Conservation (phyloP, 2,113 vertebrate species). For the Lipophrys pholis region DNA sequence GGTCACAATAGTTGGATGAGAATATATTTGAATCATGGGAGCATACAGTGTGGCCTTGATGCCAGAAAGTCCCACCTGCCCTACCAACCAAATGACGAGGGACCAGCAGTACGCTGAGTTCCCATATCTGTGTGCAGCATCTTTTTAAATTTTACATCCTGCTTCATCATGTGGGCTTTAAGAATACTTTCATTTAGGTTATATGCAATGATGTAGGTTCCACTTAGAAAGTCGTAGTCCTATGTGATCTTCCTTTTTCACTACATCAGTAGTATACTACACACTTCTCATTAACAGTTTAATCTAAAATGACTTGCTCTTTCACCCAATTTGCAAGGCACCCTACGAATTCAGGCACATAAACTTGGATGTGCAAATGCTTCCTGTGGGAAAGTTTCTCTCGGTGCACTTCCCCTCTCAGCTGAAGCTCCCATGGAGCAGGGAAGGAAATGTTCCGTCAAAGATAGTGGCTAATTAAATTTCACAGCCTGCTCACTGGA, state of each 20-base stretch:
- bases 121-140: no score
- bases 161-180: no score
- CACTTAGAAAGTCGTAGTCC: conserved; percentile 32
- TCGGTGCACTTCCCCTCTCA: conserved; percentile 64
- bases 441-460: conserved; percentile 58
- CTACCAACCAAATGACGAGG: conserved; percentile 40
- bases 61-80: conserved; percentile 47
- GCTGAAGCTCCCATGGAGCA: conserved; percentile 57
- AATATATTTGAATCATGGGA: conserved; percentile 46
- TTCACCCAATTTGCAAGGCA: conserved; percentile 27
- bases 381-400: conserved; percentile 71
- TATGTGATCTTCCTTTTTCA: conserved; percentile 17
- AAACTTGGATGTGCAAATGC: conserved; percentile 64
- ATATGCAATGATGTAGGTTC: conserved; percentile 23
- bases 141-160: no score
- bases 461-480: conserved; percentile 70
- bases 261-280: conserved; percentile 16
- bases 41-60: conserved; percentile 24
- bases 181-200: conserved; percentile 19
- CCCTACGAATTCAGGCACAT: conserved; percentile 57
- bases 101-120: no score
- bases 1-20: conserved; percentile 47
- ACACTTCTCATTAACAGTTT: conserved; percentile 38
- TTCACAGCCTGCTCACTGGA: conserved; percentile 69
- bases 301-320: conserved; percentile 21